Conservation (phyloP, 2,113 vertebrate genomes). For the Notiomystis cincta region DNA sequence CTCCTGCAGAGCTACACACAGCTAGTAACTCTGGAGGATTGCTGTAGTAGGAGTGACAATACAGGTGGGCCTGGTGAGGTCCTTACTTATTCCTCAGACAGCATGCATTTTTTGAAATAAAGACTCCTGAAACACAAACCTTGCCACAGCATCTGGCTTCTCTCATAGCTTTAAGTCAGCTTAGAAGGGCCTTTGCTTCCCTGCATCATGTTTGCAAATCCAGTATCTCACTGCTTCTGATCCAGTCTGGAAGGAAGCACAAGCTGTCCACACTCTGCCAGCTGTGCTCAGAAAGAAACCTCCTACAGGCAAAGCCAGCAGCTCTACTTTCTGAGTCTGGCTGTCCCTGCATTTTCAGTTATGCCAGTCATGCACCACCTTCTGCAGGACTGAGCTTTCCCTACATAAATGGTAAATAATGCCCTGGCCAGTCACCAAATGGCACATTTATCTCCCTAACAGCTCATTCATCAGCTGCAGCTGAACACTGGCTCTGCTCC, state of each 20-base stretch:
- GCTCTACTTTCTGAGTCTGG: neutral
- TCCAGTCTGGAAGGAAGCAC: neutral
- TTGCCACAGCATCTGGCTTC: neutral
- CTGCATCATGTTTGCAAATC: neutral
- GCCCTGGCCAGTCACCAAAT: neutral
- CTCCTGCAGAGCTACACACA: neutral
- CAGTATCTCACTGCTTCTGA: neutral
- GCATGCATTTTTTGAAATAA: neutral
- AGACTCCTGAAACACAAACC: neutral
- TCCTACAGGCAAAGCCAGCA: neutral
- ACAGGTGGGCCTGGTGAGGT: neutral
- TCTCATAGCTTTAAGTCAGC: neutral
- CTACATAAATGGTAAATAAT: neutral
- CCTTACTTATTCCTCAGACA: neutral
- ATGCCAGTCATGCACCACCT: neutral
- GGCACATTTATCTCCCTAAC: neutral
- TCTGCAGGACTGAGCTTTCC: neutral
- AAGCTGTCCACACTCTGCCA: neutral
- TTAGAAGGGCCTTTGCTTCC: neutral
- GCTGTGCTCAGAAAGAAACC: neutral
- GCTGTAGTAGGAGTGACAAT: fast-evolving
- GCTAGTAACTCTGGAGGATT: neutral
- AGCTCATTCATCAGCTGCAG: neutral
- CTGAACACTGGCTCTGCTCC: neutral
- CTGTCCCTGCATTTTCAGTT: neutral